Percentiles rank a stretch among this genome's conserved stretches.
Evolutionary conservation across 1,140 invertebrate species (phyloP).

Genomic region (Agraylea sexmaculata): DNA sequence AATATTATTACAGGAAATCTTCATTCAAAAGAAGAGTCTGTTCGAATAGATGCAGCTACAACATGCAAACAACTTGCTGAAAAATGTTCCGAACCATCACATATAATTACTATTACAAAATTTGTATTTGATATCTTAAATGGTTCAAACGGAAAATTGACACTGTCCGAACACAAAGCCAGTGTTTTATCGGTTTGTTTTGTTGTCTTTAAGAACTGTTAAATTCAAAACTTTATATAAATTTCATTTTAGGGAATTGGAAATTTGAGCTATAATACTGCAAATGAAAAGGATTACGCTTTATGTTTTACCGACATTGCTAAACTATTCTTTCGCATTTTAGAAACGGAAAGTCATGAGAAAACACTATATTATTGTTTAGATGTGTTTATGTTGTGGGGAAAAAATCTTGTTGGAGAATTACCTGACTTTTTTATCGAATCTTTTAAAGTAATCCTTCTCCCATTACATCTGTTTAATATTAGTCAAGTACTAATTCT

Average conservation of each 20-base stretch:
- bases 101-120: slow-evolving; percentile 56
- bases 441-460: slow-evolving; percentile 52
- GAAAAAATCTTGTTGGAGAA: slow-evolving; percentile 49
- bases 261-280: slow-evolving; percentile 61
- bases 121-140: slow-evolving; percentile 75
- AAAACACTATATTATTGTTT: slow-evolving; percentile 74
- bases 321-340: slow-evolving; percentile 61
- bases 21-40: slow-evolving; percentile 70
- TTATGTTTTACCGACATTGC: slow-evolving; percentile 50
- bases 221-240: not conserved
- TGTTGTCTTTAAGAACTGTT: not conserved
- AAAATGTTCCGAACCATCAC: slow-evolving; percentile 57
- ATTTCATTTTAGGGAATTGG: slow-evolving; percentile 58
- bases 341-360: slow-evolving; percentile 87
- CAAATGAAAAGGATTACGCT: slow-evolving; percentile 45
- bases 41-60: slow-evolving; percentile 55
- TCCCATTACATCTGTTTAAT: slow-evolving; percentile 6
- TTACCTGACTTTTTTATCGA: slow-evolving; percentile 61
- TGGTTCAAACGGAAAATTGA: slow-evolving; percentile 86
- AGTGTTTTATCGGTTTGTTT: slow-evolving; percentile 64
- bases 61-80: slow-evolving; percentile 57
- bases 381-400: slow-evolving; percentile 72
- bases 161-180: slow-evolving; percentile 76
- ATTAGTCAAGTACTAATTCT: slow-evolving; percentile 4
- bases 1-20: slow-evolving; percentile 47